Evolutionary conservation across 1,140 invertebrate species (phyloP).

Genomic region (Calliopsis andreniformis): DNA sequence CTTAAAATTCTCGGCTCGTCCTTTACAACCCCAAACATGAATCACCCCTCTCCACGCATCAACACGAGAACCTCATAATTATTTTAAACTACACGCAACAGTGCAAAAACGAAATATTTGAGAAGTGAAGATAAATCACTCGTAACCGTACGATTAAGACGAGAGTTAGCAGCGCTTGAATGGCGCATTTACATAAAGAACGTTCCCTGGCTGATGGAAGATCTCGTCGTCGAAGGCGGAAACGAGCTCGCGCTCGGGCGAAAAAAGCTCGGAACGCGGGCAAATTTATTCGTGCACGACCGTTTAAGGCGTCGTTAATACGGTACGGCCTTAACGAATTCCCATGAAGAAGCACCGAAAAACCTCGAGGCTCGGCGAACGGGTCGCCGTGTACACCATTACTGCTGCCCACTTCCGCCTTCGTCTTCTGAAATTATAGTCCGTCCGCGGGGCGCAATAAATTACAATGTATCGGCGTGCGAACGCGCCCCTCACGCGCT

Average conservation of each 20-base stretch:
- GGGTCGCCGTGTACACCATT: constrained; percentile 34
- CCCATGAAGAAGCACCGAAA: constrained; percentile 40
- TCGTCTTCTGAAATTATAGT: constrained; percentile 41
- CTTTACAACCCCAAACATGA: too few species aligned
- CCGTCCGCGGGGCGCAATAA: constrained; percentile 10
- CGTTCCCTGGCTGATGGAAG: too few species aligned
- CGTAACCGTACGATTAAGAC: neutral
- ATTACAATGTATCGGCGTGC: constrained; percentile 35
- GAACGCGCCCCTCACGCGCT: constrained; percentile 6
- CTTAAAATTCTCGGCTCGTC: too few species aligned
- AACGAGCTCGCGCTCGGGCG: neutral
- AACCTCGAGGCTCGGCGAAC: constrained; percentile 43
- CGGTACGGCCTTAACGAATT: constrained; percentile 40
- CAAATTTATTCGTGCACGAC: constrained; percentile 45
- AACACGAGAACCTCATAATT: too few species aligned
- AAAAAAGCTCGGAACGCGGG: constrained; percentile 24
- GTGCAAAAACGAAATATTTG: neutral
- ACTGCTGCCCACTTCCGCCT: constrained; percentile 48
- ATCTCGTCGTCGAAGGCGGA: constrained; percentile 6
- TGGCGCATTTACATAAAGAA: neutral
- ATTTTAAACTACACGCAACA: neutral
- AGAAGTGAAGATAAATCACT: neutral
- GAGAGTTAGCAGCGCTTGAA: neutral
- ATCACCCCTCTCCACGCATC: too few species aligned
- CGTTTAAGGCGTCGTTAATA: constrained; percentile 55